phyloP scores from a whole-genome alignment of 2,113 vertebrate genomes.

The Sprattus sprattus region DNA sequence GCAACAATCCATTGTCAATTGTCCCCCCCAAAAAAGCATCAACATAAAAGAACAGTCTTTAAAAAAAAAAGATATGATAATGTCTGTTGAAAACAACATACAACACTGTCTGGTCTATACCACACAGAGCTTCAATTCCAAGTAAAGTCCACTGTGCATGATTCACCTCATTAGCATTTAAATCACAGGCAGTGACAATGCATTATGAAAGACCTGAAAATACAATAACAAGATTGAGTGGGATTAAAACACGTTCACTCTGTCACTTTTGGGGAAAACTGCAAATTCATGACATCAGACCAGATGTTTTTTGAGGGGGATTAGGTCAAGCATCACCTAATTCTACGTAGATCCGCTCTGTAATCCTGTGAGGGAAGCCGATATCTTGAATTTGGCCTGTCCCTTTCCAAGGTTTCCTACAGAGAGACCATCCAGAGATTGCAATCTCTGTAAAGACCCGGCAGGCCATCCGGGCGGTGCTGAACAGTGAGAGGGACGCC shows the following conservation, averaged over 20 bases:
- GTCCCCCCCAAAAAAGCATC: conserved; percentile 36
- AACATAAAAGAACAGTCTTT: conserved; percentile 35
- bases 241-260: conserved; percentile 27
- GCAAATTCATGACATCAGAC: background rate
- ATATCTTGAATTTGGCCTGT: background rate
- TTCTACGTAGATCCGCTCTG: background rate
- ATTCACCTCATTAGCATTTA: conserved; percentile 51
- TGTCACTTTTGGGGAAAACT: background rate
- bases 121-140: background rate
- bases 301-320: background rate
- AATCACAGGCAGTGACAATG: conserved; percentile 39
- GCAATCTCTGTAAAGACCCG: conserved; percentile 64
- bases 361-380: background rate
- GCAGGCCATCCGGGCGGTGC: conserved; percentile 57
- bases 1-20: conserved; percentile 53
- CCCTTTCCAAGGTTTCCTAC: conserved; percentile 40
- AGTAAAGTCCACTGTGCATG: background rate
- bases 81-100: conserved; percentile 52
- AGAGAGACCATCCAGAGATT: conserved; percentile 55
- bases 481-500: conserved; percentile 60
- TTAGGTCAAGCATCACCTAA: background rate
- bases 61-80: conserved; percentile 42
- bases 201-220: conserved; percentile 27
- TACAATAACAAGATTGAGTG: conserved; percentile 8
- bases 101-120: conserved; percentile 26